Evolutionary conservation across 2,888 invertebrate species (phyloP).

Genomic region (Drosophila acutilabella): DNA sequence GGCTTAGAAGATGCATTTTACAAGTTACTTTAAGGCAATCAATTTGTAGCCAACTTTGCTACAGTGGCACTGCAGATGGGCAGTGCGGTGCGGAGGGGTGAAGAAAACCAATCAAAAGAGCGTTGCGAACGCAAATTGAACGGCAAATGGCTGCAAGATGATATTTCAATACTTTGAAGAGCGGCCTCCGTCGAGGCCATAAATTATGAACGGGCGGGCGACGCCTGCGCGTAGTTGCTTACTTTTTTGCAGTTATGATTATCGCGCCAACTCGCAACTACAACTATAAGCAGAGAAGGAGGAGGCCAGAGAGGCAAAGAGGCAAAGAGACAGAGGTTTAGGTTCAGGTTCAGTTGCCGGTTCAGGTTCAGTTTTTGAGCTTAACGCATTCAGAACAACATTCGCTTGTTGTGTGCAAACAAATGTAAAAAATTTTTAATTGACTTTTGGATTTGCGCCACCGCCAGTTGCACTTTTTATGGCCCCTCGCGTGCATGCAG

Average conservation of each 20-base stretch:
- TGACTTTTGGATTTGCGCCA: slow-evolving; percentile 75
- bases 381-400: slow-evolving; percentile 34
- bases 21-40: slow-evolving; percentile 82
- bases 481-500: slow-evolving; percentile 79
- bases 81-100: slow-evolving; percentile 31
- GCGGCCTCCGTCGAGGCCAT: slow-evolving; percentile 54
- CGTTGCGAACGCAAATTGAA: slow-evolving; percentile 79
- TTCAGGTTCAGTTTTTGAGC: slow-evolving; percentile 23
- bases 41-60: slow-evolving; percentile 67
- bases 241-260: slow-evolving; percentile 80
- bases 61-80: slow-evolving; percentile 1
- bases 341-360: slow-evolving; percentile 11
- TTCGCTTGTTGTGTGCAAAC: slow-evolving; percentile 72
- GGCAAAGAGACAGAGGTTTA: background rate
- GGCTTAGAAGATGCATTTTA: slow-evolving; percentile 67
- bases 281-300: background rate
- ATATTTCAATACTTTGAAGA: slow-evolving; percentile 74
- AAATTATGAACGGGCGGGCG: slow-evolving; percentile 70
- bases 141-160: slow-evolving; percentile 79
- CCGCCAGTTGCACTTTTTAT: slow-evolving; percentile 80
- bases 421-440: slow-evolving; percentile 82
- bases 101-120: slow-evolving; percentile 77
- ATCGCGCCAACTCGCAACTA: slow-evolving; percentile 67
- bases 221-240: slow-evolving; percentile 79
- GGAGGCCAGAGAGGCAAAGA: background rate